phyloP scores from a whole-genome alignment of 30 jellyfish, hydroid and myxozoan genomes.

The Mastigias papua region DNA sequence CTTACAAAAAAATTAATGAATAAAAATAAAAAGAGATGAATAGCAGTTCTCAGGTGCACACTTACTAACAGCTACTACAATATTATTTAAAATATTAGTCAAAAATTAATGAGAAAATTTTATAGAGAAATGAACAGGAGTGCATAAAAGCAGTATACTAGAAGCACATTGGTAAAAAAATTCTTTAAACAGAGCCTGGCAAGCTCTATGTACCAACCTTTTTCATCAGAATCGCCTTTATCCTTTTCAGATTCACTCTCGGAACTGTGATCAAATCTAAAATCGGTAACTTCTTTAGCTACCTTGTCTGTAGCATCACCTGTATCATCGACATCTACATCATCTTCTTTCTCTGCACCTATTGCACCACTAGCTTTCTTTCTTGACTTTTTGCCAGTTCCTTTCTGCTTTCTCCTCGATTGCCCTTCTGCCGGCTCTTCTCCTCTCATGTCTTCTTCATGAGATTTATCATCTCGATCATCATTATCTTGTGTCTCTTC shows the following conservation, averaged over 20 bases:
- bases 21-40: no score
- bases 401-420: slow-evolving; percentile 8
- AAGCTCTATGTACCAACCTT: not conserved
- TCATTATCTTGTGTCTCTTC: slow-evolving; percentile 17
- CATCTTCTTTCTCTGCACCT: not conserved
- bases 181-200: not conserved
- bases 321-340: not conserved
- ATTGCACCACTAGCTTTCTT: not conserved
- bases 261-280: slow-evolving; percentile 49
- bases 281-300: slow-evolving; percentile 8
- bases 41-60: no score
- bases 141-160: not conserved
- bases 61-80: no score
- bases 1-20: no score
- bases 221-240: slow-evolving; percentile 14
- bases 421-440: slow-evolving; percentile 4
- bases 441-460: not conserved
- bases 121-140: not conserved
- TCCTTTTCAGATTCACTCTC: slow-evolving; percentile 63
- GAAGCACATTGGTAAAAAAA: not conserved
- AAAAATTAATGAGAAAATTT: no score
- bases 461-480: not conserved
- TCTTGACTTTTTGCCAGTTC: slow-evolving; percentile 9
- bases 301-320: slow-evolving; percentile 17
- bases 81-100: no score